Evolutionary conservation across 2,797 vertebrate species (phyloP).

Genomic region (Echiichthys vipera): DNA sequence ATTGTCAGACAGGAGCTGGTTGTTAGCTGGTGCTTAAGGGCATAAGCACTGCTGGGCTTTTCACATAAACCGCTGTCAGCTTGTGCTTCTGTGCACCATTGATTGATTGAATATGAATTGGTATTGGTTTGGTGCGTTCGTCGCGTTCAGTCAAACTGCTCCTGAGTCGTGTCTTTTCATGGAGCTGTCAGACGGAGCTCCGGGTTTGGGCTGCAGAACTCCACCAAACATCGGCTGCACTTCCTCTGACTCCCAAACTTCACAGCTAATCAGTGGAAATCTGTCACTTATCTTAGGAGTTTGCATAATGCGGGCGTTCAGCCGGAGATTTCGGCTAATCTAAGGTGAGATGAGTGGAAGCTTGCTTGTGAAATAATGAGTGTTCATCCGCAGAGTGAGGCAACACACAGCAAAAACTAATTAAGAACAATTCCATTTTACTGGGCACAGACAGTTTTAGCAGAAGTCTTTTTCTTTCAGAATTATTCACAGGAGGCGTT

Average conservation of each 20-base stretch:
- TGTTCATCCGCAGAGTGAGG: slow-evolving; percentile 59
- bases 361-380: slow-evolving; percentile 65
- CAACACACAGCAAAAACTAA: slow-evolving; percentile 70
- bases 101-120: slow-evolving; percentile 67
- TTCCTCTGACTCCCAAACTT: slow-evolving; percentile 49
- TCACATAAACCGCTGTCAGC: slow-evolving; percentile 60
- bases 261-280: slow-evolving; percentile 66
- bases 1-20: slow-evolving; percentile 59
- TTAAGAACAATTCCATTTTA: slow-evolving; percentile 78
- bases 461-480: slow-evolving; percentile 73
- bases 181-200: slow-evolving; percentile 53
- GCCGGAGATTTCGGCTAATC: slow-evolving; percentile 54
- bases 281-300: slow-evolving; percentile 66
- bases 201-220: slow-evolving; percentile 36
- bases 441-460: slow-evolving; percentile 70
- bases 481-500: slow-evolving; percentile 83
- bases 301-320: slow-evolving; percentile 45
- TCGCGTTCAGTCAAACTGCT: slow-evolving; percentile 48
- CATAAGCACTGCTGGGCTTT: slow-evolving; percentile 59
- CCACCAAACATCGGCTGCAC: slow-evolving; percentile 30
- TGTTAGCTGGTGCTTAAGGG: slow-evolving; percentile 58
- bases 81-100: slow-evolving; percentile 31
- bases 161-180: slow-evolving; percentile 32
- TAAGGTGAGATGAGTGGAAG: slow-evolving; percentile 34
- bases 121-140: slow-evolving; percentile 39